Base-by-base conservation (phyloP, 2,113 vertebrate genomes). In the Gasterosteus nipponicus region DNA sequence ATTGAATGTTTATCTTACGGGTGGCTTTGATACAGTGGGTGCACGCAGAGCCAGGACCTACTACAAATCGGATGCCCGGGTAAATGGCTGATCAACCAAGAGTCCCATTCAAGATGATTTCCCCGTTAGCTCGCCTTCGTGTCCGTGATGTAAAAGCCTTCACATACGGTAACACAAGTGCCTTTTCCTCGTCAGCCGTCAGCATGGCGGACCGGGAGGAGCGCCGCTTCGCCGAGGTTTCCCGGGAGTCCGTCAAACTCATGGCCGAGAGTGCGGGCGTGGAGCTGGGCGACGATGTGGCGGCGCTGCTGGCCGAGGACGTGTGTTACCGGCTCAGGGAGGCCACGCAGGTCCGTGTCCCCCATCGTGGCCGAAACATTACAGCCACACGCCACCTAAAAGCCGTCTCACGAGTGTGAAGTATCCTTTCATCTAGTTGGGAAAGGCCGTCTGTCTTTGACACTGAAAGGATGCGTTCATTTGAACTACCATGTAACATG, bases 311-410 rank as follows among this genome's bases (percentile, higher is more conserved):
- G 2, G 96, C 96, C 0, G 97, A 98, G 86, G 97, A 98, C 0
- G 97, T 97, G 8, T 98, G 97, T 42, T 98, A 97, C 89, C 93
- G 97, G 0, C 93, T 98, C 35, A 78, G 97, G 44, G 96, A 98
- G 77, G 95, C 96, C 1, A 93, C 96, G 0, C 96, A 98, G 95
- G 96, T 98, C 3, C 46, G 72, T 1, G 49, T 15, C 26, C 5
- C 14, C 3, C 22, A 5, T 6, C 18, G 12, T 9, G 3, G 10
- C 1, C 7, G 10, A 35, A 19, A 15, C 62, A 10, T 3, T 11
- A 18, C 18, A 10, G 4, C 31, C 22, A 9, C 33, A 10, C 42
- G 18, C 8, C 0, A n/a, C 46, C 46, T 19, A 9, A 22, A 22
- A 15, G 22, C 2, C 7, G 15, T 16, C 38, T 16, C 35, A 4